Percentiles rank a stretch among this genome's conserved stretches.
Conservation (phyloP, 2,113 vertebrate genomes). For the Tor tambroides region DNA sequence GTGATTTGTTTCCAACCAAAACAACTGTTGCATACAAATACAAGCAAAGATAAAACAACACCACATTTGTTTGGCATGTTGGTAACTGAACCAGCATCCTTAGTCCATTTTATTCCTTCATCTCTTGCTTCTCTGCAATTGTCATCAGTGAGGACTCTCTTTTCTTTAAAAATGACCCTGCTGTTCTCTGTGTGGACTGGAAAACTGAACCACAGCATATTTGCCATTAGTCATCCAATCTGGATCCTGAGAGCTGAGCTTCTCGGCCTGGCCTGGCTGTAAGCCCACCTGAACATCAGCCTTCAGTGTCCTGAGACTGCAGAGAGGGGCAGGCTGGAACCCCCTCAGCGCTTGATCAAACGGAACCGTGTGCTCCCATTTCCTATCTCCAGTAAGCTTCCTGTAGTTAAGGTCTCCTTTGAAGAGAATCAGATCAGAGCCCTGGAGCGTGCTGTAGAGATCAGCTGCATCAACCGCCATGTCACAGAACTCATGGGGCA, state of each 20-base stretch:
- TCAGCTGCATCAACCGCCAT: constrained; percentile 87
- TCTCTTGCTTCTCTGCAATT: background rate
- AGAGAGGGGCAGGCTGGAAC: constrained; percentile 89
- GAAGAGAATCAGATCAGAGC: constrained; percentile 86
- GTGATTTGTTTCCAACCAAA: background rate
- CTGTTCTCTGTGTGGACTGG: constrained; percentile 65
- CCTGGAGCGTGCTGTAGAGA: constrained; percentile 83
- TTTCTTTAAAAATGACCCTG: constrained; percentile 21
- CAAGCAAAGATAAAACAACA: background rate
- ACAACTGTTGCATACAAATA: background rate
- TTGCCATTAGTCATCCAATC: constrained; percentile 88
- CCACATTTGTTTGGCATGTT: background rate
- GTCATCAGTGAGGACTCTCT: background rate
- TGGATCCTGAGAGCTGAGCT: constrained; percentile 79
- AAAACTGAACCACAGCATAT: constrained; percentile 90
- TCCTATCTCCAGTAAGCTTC: constrained; percentile 90
- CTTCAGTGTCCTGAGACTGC: constrained; percentile 92
- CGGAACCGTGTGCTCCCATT: constrained; percentile 81
- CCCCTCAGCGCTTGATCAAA: constrained; percentile 84
- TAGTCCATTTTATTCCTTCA: background rate
- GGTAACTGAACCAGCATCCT: background rate
- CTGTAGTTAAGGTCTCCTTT: constrained; percentile 98
- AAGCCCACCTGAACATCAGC: constrained; percentile 93
- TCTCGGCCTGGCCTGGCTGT: constrained; percentile 81
- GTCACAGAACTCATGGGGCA: constrained; percentile 87